Conservation (phyloP, 2,113 vertebrate species). For the Ceyx cyanopectus region DNA sequence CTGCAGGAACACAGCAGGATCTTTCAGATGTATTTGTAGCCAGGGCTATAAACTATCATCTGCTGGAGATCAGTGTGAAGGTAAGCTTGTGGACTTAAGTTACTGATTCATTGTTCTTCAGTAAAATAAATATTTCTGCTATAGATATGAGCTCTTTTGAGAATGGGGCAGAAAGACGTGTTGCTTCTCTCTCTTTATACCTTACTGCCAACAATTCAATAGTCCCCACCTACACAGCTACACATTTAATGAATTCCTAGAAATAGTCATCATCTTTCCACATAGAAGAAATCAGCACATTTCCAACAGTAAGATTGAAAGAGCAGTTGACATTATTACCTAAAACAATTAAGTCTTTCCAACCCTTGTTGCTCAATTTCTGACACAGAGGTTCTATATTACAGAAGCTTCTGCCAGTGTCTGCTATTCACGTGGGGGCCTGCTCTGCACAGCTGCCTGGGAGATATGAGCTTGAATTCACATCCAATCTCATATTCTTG, state of each 20-base stretch:
- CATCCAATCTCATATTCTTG: too few species aligned
- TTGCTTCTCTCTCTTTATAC: not conserved
- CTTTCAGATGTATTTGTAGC: conserved; percentile 89
- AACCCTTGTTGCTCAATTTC: not conserved
- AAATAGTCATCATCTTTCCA: not conserved
- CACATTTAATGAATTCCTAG: conserved; percentile 2
- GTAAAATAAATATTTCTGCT: not conserved
- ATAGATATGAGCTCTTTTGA: not conserved
- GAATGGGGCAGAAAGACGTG: not conserved
- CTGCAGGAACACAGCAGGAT: conserved; percentile 92
- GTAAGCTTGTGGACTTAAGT: conserved; percentile 68
- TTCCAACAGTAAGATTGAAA: not conserved
- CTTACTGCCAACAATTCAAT: not conserved
- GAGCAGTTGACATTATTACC: not conserved
- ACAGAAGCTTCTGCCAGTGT: not conserved
- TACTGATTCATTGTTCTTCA: not conserved
- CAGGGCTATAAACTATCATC: conserved; percentile 83
- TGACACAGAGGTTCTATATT: not conserved
- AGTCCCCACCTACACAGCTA: not conserved
- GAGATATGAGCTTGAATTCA: too few species aligned
- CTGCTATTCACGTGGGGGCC: not conserved
- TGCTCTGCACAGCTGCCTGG: too few species aligned
- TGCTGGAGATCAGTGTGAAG: conserved; percentile 89
- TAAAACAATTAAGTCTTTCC: not conserved
- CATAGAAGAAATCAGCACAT: not conserved